Base-by-base conservation (phyloP, 2,797 vertebrate genomes). In the Parauchenoglanis ngamensis region DNA sequence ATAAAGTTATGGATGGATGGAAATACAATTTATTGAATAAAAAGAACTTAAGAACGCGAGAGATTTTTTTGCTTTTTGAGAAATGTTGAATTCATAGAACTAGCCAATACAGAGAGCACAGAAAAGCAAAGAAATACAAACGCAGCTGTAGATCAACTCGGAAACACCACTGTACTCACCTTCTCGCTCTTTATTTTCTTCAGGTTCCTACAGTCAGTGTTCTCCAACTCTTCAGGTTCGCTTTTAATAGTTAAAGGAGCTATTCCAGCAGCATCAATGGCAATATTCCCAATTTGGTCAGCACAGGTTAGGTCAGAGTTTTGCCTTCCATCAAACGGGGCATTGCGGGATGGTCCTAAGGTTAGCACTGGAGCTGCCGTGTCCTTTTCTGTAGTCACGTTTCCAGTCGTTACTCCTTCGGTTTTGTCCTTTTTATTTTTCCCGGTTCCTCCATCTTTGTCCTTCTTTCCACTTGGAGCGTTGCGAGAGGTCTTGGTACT, bases 391-490 rank as follows among this genome's bases (percentile, higher is more conserved):
- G 89, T 88, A 0, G 92, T 94, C 90, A 96, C 93, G 76, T 94
- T 94, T 75, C 93, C 94, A 88, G 93, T 91, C 40, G 96, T 95
- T 3, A 94, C 92, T 23, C 96, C 95, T 88, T 99, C 98, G 68
- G 93, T 96, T 95, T 98, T 99, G 93, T 99, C 98, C 94, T 99
- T 99, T 95, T 99, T 99, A 95, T 92, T 97, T 95, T 99, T 99
- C 88, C 97, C 97, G 0, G 96, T 95, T 75, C 96, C 92, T 0
- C 97, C 96, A 61, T 99, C 98, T 91, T 99, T 99, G 89, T 99
- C 98, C 90, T 99, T 99, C 94, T 99, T 99, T 89, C 98, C 97
- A 88, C 96, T 89, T 2, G 96, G 95, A 91, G 97, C 95, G 21
- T 95, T 96, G 92, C 98, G 97, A 86, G 98, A 97, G 0, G 96